These are phyloP conservation scores for Maconellicoccus hirsutus DNA, from an alignment of 1,140 invertebrate species.

Conservation along the genomic window DNA sequence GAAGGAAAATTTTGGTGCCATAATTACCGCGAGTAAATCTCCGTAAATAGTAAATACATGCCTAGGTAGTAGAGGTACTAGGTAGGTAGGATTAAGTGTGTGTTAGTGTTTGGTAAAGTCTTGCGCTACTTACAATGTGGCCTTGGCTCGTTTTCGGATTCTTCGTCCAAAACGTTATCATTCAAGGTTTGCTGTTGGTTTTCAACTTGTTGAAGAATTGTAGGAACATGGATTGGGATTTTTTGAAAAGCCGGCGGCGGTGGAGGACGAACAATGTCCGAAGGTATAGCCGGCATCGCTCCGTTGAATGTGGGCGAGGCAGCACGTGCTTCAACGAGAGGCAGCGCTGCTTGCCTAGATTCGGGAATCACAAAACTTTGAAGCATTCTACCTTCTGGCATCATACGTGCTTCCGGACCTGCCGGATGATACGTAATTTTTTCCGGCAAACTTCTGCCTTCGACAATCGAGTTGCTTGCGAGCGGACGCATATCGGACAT, in stretches of 20 bases:
- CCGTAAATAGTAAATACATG: too few relatives aligned
- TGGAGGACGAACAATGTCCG: slow-evolving; percentile 30
- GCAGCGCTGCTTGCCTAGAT: neutral
- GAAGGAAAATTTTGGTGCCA: too few relatives aligned
- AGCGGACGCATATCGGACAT: slow-evolving; percentile 20
- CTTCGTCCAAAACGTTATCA: slow-evolving; percentile 19
- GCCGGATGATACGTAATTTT: slow-evolving; percentile 26
- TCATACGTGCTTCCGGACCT: slow-evolving; percentile 26
- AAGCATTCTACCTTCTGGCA: slow-evolving; percentile 25
- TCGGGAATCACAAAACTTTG: slow-evolving; percentile 25
- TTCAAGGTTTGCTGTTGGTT: neutral
- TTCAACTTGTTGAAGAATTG: slow-evolving; percentile 5
- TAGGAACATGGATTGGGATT: slow-evolving; percentile 26
- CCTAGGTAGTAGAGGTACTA: too few relatives aligned
- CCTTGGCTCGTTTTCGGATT: slow-evolving; percentile 26
- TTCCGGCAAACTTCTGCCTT: slow-evolving; percentile 22
- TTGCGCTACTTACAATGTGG: slow-evolving; percentile 32
- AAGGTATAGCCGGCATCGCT: slow-evolving; percentile 27
- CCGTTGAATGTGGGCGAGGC: neutral
- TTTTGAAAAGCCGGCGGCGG: slow-evolving; percentile 27
- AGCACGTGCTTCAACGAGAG: neutral
- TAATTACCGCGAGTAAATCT: too few relatives aligned
- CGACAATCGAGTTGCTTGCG: neutral
- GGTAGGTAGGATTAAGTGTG: too few relatives aligned
- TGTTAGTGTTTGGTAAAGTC: too few relatives aligned